A percentile compares a stretch with the other conserved stretches of the same genome.
Conservation (phyloP, 2,888 invertebrate genomes). For the Parelbella ahira region DNA sequence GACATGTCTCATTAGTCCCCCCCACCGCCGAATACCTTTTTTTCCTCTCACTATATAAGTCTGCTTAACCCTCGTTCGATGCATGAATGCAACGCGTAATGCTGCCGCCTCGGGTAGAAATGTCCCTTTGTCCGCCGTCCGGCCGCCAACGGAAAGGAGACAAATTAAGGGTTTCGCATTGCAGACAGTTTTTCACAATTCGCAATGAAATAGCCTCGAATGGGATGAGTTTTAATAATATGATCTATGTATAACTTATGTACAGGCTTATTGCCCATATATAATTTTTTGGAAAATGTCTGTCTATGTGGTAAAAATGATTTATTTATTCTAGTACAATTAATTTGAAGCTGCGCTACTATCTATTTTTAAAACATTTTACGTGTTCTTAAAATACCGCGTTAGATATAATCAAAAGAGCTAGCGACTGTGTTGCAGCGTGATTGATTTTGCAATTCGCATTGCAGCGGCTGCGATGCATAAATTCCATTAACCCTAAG, state of each 20-base stretch:
- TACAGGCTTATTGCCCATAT: too few species aligned
- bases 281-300: too few species aligned
- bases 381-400: too few species aligned
- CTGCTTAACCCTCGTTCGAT: slow-evolving; percentile 54
- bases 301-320: too few species aligned
- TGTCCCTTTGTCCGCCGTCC: slow-evolving; percentile 34
- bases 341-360: too few species aligned
- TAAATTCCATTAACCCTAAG: background rate
- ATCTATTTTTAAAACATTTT: too few species aligned
- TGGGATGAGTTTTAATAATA: background rate
- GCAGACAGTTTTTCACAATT: slow-evolving; percentile 1
- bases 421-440: too few species aligned
- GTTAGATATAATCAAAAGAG: too few species aligned
- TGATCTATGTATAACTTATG: background rate
- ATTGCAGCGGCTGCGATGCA: background rate
- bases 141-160: slow-evolving; percentile 39
- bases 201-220: too few species aligned
- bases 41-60: slow-evolving; percentile 46
- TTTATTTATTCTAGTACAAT: too few species aligned
- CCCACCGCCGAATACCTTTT: slow-evolving; percentile 55
- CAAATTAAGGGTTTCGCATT: slow-evolving; percentile 20
- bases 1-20: slow-evolving; percentile 59
- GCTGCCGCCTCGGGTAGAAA: slow-evolving; percentile 7
- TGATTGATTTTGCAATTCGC: slow-evolving; percentile 1
- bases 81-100: slow-evolving; percentile 48